A percentile compares a stretch with the other conserved stretches of the same genome.
Evolutionary conservation across 1,140 invertebrate species (phyloP).

Genomic region (Metaphire vulgaris): DNA sequence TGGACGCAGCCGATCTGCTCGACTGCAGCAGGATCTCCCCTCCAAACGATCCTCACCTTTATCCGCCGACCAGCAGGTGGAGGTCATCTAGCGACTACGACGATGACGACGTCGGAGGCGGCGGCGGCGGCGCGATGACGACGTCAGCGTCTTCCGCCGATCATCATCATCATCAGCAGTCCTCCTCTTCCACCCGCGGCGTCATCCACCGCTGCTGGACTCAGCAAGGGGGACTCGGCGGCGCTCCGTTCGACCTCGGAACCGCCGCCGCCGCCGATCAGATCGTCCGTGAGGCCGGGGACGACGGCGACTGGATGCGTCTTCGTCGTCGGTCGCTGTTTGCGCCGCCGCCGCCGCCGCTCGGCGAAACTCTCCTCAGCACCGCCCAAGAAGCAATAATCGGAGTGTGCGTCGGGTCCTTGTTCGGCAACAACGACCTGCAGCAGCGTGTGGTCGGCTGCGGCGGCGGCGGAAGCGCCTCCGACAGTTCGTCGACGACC

Average conservation of each 20-base stretch:
- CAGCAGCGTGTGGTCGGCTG: not conserved
- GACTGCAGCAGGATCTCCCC: not conserved
- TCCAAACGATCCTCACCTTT: not conserved
- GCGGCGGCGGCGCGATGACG: too few relatives aligned
- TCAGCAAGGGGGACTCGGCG: not conserved
- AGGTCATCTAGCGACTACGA: not conserved
- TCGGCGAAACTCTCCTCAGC: too few relatives aligned
- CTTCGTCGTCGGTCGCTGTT: not conserved
- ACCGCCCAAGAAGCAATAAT: not conserved
- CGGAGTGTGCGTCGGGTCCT: not conserved
- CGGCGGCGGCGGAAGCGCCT: not conserved
- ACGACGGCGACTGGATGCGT: not conserved
- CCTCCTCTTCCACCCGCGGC: not conserved
- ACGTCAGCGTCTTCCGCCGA: not conserved
- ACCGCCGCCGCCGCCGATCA: not conserved
- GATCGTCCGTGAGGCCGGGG: not conserved
- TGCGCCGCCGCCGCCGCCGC: too few relatives aligned
- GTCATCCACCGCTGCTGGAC: too few relatives aligned
- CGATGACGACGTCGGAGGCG: not conserved
- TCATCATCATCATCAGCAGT: not conserved
- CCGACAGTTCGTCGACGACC: not conserved
- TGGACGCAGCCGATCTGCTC: not conserved
- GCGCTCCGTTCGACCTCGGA: not conserved
- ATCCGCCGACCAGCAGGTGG: not conserved
- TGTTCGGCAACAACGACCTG: not conserved